Percentiles rank a stretch among this genome's conserved stretches.
Evolutionary conservation across 2,113 vertebrate species (phyloP).

Genomic region (Bufo bufo): DNA sequence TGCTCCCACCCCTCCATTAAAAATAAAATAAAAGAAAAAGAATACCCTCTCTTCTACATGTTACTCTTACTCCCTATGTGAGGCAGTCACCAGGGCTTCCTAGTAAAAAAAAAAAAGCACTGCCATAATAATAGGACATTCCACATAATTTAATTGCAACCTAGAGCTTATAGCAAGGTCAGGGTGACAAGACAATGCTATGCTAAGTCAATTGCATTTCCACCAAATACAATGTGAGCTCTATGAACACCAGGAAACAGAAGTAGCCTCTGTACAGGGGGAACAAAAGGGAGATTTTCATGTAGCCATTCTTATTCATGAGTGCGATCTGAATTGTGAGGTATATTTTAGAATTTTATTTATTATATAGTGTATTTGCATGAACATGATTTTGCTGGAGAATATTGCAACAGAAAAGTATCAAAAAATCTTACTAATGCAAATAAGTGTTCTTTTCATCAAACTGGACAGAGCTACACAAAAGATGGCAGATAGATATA

Average conservation of each 20-base stretch:
- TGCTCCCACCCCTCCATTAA: conserved; percentile 37
- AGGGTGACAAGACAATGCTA: conserved; percentile 37
- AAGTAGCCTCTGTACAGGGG: not conserved
- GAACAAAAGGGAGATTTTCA: not conserved
- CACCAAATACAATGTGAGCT: not conserved
- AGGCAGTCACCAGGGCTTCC: conserved; percentile 34
- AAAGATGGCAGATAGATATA: too few species aligned
- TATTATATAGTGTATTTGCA: not conserved
- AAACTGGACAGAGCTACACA: not conserved
- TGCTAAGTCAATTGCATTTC: conserved; percentile 28
- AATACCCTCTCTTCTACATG: conserved; percentile 23
- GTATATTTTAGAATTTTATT: not conserved
- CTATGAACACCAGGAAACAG: not conserved
- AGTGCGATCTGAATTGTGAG: not conserved
- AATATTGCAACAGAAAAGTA: not conserved
- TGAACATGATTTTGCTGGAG: not conserved
- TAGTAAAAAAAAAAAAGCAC: conserved; percentile 5
- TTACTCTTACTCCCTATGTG: conserved; percentile 45
- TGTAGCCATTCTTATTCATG: not conserved
- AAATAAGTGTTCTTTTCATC: not conserved
- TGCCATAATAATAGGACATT: conserved; percentile 24
- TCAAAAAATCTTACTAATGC: not conserved
- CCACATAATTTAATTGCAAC: conserved; percentile 46
- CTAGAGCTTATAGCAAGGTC: conserved; percentile 52
- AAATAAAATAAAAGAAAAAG: conserved; percentile 50